Conservation (phyloP, 2,888 invertebrate genomes). For the Drosophila quasianomalipes region DNA sequence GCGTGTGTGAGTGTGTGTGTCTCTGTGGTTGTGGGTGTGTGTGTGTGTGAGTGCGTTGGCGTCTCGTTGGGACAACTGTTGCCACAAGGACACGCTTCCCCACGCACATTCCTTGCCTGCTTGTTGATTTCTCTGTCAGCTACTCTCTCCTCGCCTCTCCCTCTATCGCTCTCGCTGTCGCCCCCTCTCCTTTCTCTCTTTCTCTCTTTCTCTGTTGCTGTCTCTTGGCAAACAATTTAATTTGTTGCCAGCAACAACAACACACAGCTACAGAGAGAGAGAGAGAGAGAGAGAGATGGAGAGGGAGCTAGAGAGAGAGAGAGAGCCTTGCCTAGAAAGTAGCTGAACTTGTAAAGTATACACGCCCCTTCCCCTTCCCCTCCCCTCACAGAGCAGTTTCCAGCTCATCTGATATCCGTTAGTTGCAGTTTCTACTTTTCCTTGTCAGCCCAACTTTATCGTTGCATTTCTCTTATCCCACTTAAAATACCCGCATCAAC, state of each 20-base stretch:
- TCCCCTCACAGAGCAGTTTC: too few species aligned
- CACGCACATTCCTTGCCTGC: slow-evolving; percentile 42
- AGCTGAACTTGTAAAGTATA: slow-evolving; percentile 1
- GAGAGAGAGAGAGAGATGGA: slow-evolving; percentile 5
- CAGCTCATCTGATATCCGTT: not conserved
- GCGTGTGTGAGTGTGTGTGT: slow-evolving; percentile 1
- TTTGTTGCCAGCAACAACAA: slow-evolving; percentile 50
- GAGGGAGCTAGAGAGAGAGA: not conserved
- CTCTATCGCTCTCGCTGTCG: too few species aligned
- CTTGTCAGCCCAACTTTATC: slow-evolving; percentile 1
- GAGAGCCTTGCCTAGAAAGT: slow-evolving; percentile 18
- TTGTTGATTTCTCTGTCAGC: slow-evolving; percentile 39
- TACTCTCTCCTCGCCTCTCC: slow-evolving; percentile 2
- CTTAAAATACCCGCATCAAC: not conserved
- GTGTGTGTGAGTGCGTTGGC: slow-evolving; percentile 15
- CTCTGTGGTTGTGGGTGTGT: not conserved
- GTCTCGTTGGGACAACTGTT: slow-evolving; percentile 68
- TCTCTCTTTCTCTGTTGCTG: not conserved
- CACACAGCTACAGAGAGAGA: slow-evolving; percentile 1
- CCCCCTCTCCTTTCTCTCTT: too few species aligned
- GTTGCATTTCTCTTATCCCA: slow-evolving; percentile 15
- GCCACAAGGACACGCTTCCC: slow-evolving; percentile 63
- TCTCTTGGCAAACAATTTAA: slow-evolving; percentile 66
- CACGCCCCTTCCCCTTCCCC: too few species aligned
- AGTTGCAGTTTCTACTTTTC: slow-evolving; percentile 13